Evolutionary conservation across 2,113 vertebrate species (phyloP).

Genomic region (Calyptomena viridis): DNA sequence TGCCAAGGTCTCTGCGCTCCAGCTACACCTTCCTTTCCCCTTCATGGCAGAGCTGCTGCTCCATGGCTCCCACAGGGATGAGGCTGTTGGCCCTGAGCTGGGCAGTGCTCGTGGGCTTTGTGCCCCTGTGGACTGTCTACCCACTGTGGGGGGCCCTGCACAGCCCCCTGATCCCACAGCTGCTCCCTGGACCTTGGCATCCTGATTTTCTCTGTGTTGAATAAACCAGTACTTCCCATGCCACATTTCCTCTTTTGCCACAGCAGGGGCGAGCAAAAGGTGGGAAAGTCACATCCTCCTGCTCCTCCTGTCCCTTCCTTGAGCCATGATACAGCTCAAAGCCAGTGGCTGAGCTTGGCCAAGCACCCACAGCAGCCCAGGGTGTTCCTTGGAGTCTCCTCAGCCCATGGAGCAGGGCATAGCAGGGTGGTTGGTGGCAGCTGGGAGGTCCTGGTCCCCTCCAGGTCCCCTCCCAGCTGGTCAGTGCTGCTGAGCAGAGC

Average conservation of each 20-base stretch:
- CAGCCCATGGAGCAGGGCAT: not conserved
- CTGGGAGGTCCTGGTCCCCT: not conserved
- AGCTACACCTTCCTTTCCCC: not conserved
- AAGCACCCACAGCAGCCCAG: not conserved
- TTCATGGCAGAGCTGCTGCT: not conserved
- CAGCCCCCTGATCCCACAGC: not conserved
- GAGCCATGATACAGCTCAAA: accelerated
- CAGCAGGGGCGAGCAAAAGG: not conserved
- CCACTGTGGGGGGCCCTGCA: no score
- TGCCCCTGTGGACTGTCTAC: accelerated
- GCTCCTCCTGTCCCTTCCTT: not conserved
- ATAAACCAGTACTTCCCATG: not conserved
- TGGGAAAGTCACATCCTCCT: not conserved
- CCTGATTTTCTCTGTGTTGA: not conserved
- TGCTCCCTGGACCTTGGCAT: not conserved
- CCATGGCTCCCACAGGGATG: accelerated
- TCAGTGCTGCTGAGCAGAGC: not conserved
- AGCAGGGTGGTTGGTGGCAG: not conserved
- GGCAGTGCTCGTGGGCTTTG: not conserved
- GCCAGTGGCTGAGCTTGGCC: accelerated
- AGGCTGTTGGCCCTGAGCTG: not conserved
- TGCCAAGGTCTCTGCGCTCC: not conserved
- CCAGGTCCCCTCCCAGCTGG: not conserved
- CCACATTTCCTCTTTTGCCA: not conserved
- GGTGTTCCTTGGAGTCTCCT: not conserved